These are phyloP conservation scores for Priocnemis perturbator DNA, from an alignment of 2,888 invertebrate genomes.

Conservation along the genomic window DNA sequence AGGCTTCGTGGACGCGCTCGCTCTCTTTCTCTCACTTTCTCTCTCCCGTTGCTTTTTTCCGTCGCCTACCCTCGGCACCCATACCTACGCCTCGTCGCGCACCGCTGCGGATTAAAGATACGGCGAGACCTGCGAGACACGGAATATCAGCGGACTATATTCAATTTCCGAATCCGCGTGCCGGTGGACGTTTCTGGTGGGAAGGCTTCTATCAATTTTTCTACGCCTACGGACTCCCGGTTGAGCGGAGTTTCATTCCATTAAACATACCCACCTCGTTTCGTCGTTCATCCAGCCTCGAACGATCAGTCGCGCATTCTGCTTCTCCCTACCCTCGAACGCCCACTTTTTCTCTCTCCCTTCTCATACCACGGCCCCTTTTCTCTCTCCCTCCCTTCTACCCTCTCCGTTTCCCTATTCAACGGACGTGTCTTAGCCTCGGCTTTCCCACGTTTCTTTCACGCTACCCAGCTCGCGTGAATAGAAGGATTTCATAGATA, in stretches of 20 bases:
- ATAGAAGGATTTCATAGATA: too few species aligned
- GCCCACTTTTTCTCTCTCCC: constrained; percentile 1
- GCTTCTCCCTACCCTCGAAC: not conserved
- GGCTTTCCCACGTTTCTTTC: too few species aligned
- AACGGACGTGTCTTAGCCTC: too few species aligned
- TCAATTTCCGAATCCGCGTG: not conserved
- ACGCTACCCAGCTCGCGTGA: too few species aligned
- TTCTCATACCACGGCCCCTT: not conserved
- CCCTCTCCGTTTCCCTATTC: too few species aligned
- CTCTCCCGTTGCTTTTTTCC: not conserved
- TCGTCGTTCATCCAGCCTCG: too few species aligned
- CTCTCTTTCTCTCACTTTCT: constrained; percentile 7
- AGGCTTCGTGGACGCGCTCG: constrained; percentile 9
- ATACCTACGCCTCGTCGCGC: constrained; percentile 52
- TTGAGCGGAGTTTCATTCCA: constrained; percentile 5
- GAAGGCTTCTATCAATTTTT: not conserved
- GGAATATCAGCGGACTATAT: too few species aligned
- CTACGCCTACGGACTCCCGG: not conserved
- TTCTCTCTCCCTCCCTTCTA: too few species aligned
- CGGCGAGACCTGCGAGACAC: constrained; percentile 25
- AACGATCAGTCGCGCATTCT: constrained; percentile 35
- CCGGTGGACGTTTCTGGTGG: not conserved
- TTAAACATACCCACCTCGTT: too few species aligned
- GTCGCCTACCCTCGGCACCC: constrained; percentile 33
- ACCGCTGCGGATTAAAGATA: constrained; percentile 62